Evolutionary conservation across 2,797 vertebrate species (phyloP).

Genomic region (Melanotaenia boesemani): DNA sequence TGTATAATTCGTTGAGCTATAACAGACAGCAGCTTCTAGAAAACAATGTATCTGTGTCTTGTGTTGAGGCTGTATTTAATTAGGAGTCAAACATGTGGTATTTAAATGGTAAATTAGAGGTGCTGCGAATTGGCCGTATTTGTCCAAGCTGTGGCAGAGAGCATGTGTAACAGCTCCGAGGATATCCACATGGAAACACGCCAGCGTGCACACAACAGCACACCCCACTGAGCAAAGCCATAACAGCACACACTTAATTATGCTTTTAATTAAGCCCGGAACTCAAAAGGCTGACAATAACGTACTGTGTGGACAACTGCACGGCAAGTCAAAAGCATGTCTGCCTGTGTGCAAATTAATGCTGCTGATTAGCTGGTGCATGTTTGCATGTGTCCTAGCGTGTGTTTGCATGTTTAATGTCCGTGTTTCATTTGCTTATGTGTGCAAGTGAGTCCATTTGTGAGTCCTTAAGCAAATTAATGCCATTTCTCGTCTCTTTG

Average conservation of each 20-base stretch:
- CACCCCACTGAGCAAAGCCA: conserved; percentile 58
- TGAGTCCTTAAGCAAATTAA: conserved; percentile 51
- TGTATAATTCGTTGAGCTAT: conserved; percentile 2
- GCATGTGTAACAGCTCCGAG: conserved; percentile 38
- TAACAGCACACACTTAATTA: conserved; percentile 70
- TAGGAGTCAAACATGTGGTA: conserved; percentile 77
- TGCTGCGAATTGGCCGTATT: conserved; percentile 61
- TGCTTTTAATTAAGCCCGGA: conserved; percentile 73
- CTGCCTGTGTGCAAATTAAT: conserved; percentile 37
- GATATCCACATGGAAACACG: conserved; percentile 34
- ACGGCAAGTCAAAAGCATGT: conserved; percentile 2
- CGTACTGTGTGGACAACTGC: conserved; percentile 4
- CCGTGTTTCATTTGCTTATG: conserved; percentile 24
- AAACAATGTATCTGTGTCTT: not conserved
- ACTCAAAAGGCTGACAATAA: conserved; percentile 63
- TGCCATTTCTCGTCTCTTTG: conserved; percentile 29
- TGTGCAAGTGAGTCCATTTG: conserved; percentile 26
- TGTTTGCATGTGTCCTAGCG: conserved; percentile 7
- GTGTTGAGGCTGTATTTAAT: conserved; percentile 60
- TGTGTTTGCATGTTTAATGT: conserved; percentile 38
- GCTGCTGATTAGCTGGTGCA: conserved; percentile 32
- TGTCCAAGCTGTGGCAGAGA: conserved; percentile 66
- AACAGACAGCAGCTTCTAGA: conserved; percentile 21
- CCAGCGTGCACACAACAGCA: conserved; percentile 28
- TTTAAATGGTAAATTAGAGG: conserved; percentile 75